These are phyloP conservation scores for Tamandua tetradactyla DNA, from an alignment of 2,797 vertebrate genomes.

Conservation along the genomic window DNA sequence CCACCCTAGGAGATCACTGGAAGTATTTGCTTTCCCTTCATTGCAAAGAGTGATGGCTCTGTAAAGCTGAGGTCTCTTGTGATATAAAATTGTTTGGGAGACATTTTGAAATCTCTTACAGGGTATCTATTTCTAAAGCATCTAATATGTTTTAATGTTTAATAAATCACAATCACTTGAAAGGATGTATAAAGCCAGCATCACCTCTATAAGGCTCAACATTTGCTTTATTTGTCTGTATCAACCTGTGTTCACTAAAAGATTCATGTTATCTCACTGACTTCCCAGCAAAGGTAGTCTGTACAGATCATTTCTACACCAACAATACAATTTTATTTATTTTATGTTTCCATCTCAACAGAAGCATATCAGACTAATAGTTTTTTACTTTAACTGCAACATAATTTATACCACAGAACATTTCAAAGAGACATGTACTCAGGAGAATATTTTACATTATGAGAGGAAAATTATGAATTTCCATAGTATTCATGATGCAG, in stretches of 20 bases:
- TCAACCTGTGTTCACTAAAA: slow-evolving; percentile 55
- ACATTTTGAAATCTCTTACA: slow-evolving; percentile 33
- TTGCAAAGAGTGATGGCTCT: neutral
- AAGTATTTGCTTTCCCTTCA: slow-evolving; percentile 11
- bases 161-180: slow-evolving; percentile 52
- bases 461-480: neutral
- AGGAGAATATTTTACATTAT: slow-evolving; percentile 46
- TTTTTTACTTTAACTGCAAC: slow-evolving; percentile 37
- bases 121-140: slow-evolving; percentile 8
- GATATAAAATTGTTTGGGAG: neutral
- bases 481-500: slow-evolving; percentile 8
- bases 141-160: slow-evolving; percentile 44
- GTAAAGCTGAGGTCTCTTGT: slow-evolving; percentile 13
- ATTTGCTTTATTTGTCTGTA: slow-evolving; percentile 46
- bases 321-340: slow-evolving; percentile 58
- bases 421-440: slow-evolving; percentile 34
- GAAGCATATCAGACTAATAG: slow-evolving; percentile 48
- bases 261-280: slow-evolving; percentile 37
- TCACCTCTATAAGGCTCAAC: neutral
- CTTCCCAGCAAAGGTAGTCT: slow-evolving; percentile 27
- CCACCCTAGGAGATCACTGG: neutral
- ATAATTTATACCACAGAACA: slow-evolving; percentile 42
- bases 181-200: neutral
- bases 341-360: neutral
- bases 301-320: slow-evolving; percentile 9